Conservation (phyloP, 2,113 vertebrate species). For the Zosterops borbonicus region DNA sequence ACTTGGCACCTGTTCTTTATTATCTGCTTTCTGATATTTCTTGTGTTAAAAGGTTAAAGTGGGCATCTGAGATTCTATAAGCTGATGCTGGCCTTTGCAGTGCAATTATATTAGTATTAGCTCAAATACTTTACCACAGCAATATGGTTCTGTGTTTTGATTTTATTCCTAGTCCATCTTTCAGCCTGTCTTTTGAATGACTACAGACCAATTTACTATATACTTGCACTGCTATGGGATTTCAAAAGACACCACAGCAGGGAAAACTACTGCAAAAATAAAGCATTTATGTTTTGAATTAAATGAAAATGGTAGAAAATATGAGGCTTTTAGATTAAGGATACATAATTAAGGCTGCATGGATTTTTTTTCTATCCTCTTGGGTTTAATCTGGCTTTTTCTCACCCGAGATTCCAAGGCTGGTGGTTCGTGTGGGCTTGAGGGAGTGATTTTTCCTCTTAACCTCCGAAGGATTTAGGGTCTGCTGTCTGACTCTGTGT, state of each 20-base stretch:
- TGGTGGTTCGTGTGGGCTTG: too few species aligned
- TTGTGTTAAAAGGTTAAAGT: neutral
- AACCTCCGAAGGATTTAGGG: too few species aligned
- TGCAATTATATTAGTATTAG: neutral
- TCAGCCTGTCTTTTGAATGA: slow-evolving; percentile 9
- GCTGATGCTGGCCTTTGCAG: neutral
- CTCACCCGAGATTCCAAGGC: too few species aligned
- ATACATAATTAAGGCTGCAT: neutral
- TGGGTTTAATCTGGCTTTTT: too few species aligned
- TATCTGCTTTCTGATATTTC: neutral
- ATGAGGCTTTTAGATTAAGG: neutral
- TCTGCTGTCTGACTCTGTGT: too few species aligned
- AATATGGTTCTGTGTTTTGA: neutral
- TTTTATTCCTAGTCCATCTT: slow-evolving; percentile 19
- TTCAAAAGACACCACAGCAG: neutral
- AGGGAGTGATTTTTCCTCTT: too few species aligned
- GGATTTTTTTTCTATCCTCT: neutral
- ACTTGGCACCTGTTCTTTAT: neutral
- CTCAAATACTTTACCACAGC: neutral
- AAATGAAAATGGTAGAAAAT: neutral
- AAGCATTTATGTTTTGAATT: neutral
- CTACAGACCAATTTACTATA: neutral
- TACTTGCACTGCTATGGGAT: neutral
- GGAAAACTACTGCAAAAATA: neutral
- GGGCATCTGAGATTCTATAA: neutral